Base-by-base conservation (phyloP, 2,888 invertebrate species). In the Eupithecia exiguata region DNA sequence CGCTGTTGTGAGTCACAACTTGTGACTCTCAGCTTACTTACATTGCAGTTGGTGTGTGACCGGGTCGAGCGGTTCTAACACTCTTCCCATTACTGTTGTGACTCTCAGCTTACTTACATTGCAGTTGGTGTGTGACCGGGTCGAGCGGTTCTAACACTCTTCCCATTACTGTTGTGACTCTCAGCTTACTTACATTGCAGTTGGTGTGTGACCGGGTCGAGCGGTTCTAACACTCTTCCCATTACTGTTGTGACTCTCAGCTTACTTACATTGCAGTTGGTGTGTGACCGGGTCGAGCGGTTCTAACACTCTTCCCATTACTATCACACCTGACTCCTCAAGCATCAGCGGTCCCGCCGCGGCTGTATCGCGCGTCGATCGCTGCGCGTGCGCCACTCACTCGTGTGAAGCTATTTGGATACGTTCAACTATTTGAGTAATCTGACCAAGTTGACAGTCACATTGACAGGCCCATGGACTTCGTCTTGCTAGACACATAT, bases 371-470 rank as follows among this genome's bases (percentile, higher is more conserved):
- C 38, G 46, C 40, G 66, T 61, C 71, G 69, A 72, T 67, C 30
- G 62, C 30, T 30, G 70, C 46, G 46, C 46, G 46, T 69, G 69
- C 49, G 72, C 68, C 69, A 74, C 68, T 66, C 66, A n/a, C 69
- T 67, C 72, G 72, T 75, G 75, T 72, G 75, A 72, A 75, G 12
- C n/a, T 2, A 46, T 69, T 62, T 36, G 53, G 49, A 53, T 68
- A 75, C 75, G 75, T 63, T 75, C 58, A 72, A 68, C 53, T 63
- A 75, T 72, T 63, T 67, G 9, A 30, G 71, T 49, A 71, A 74
- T 68, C 67, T 40, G n/a, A 65, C 65, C 38, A 6, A 65, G 30
- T 14, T 5, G 61, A 30, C 49, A 49, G 9, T n/a, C 30, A 30
- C 30, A 30, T 4, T 1, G 30, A 30, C 2, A 49, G 7, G 9